phyloP scores from a whole-genome alignment of 2,888 invertebrate genomes.

The Acanthosepion lycidas region DNA sequence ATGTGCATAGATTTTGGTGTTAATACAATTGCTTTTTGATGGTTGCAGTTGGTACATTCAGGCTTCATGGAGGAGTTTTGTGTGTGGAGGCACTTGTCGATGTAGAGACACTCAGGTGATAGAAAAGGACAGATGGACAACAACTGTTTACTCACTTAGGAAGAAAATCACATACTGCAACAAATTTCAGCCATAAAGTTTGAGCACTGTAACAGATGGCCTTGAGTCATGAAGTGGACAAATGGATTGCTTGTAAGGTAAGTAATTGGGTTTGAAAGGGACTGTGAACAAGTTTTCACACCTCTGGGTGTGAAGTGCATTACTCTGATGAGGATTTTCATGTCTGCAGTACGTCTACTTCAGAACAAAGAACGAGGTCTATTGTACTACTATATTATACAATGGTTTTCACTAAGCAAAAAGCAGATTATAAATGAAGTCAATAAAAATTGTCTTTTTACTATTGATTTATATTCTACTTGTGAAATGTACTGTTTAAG shows the following conservation, averaged over 20 bases:
- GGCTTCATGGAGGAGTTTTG: not conserved
- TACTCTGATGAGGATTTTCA: not conserved
- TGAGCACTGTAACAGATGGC: not conserved
- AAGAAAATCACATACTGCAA: not conserved
- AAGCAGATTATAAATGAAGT: no score
- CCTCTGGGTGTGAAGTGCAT: not conserved
- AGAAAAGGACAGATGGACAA: not conserved
- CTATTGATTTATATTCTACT: no score
- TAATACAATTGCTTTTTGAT: not conserved
- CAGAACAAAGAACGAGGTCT: not conserved
- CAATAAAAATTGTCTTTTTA: no score
- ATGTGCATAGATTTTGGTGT: not conserved
- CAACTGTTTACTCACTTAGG: not conserved
- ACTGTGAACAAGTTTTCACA: not conserved
- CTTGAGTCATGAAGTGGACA: not conserved
- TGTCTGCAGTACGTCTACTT: not conserved
- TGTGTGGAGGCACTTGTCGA: not conserved
- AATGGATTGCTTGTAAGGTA: not conserved
- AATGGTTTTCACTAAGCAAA: no score
- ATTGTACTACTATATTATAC: no score
- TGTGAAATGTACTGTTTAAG: no score
- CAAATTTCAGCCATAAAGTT: not conserved
- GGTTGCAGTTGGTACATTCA: no score
- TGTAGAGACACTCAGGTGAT: not conserved
- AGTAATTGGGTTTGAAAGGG: constrained; percentile 33